Conservation (phyloP, 1,140 invertebrate genomes). For the Zaprionus tsacasi region DNA sequence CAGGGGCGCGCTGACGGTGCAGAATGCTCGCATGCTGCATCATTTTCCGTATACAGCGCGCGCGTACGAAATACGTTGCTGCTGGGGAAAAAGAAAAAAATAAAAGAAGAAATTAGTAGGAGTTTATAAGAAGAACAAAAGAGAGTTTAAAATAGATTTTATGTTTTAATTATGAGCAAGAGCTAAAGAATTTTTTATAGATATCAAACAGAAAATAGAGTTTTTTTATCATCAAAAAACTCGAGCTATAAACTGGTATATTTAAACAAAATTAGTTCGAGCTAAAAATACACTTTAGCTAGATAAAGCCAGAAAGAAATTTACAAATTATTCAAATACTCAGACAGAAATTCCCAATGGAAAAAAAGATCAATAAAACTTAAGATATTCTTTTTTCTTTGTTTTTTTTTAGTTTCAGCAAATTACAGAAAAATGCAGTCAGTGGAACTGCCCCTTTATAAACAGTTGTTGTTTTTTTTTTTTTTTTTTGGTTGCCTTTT, state of each 20-base stretch:
- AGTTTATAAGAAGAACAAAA: background rate
- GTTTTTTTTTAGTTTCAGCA: background rate
- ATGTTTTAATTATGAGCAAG: background rate
- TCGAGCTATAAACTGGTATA: background rate
- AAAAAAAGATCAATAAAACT: background rate
- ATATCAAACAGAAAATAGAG: background rate
- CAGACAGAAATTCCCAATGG: background rate
- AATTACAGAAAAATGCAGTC: conserved; percentile 15
- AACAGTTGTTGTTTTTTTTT: no score
- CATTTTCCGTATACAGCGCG: conserved; percentile 84
- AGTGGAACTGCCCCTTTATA: conserved; percentile 34
- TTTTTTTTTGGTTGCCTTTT: conserved; percentile 16
- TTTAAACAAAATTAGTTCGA: background rate
- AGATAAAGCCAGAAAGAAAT: background rate
- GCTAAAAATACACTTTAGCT: background rate
- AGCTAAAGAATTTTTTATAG: background rate
- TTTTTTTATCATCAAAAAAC: background rate
- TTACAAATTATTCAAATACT: background rate
- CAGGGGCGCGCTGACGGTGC: conserved; percentile 84
- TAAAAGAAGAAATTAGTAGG: background rate
- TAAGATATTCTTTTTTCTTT: background rate
- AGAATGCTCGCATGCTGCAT: conserved; percentile 85
- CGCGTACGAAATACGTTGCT: conserved; percentile 82
- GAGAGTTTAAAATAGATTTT: background rate
- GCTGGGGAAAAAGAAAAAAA: conserved; percentile 11